Percentiles rank a stretch among this genome's conserved stretches.
These are phyloP conservation scores for Lepilemur ruficaudatus DNA, from an alignment of 2,797 vertebrate species.

Conservation along the genomic window DNA sequence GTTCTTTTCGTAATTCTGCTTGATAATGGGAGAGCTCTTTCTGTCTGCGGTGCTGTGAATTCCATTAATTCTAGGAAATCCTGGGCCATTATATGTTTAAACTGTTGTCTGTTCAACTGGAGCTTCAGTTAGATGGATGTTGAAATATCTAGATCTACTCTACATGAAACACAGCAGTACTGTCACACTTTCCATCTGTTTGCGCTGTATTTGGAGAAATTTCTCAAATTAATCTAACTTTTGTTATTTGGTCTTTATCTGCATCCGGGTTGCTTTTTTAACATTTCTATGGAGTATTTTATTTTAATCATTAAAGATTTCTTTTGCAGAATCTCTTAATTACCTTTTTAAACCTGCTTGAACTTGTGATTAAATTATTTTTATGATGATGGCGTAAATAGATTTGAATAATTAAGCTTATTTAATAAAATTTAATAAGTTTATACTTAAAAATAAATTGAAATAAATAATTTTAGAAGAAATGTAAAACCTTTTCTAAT, in stretches of 20 bases:
- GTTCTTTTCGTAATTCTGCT: neutral
- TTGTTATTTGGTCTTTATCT: neutral
- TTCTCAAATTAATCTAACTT: neutral
- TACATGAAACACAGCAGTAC: neutral
- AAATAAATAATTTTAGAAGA: neutral
- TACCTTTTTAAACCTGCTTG: neutral
- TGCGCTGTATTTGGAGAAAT: neutral
- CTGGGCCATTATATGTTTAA: neutral
- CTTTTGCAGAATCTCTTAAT: neutral
- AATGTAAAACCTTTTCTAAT: neutral
- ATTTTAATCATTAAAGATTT: neutral
- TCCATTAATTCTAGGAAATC: neutral
- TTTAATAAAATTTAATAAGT: neutral
- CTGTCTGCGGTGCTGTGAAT: neutral
- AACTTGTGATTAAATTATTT: neutral
- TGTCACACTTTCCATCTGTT: neutral
- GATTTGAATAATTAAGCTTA: neutral
- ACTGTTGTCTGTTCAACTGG: neutral
- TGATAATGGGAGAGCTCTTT: neutral
- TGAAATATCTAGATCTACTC: neutral
- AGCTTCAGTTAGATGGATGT: neutral
- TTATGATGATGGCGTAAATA: neutral
- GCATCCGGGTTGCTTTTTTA: neutral
- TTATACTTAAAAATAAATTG: neutral
- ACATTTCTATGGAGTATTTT: neutral